phyloP scores from a whole-genome alignment of 2,888 invertebrate genomes.

The Periphyllus acericola region DNA sequence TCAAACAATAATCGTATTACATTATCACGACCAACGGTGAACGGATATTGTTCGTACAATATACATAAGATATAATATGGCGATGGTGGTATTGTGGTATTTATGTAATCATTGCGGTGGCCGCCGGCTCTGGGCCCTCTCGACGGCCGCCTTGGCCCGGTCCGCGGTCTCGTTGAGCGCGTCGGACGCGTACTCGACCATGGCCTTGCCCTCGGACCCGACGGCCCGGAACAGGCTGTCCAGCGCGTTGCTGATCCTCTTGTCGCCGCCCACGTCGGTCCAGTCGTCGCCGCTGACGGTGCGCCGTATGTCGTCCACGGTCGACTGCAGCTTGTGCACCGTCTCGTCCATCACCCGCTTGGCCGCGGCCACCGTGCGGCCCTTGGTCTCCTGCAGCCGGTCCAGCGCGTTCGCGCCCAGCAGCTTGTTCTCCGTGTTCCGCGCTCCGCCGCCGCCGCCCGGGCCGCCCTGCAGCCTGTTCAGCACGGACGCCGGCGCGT shows the following conservation, averaged over 20 bases:
- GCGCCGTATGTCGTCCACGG: constrained; percentile 12
- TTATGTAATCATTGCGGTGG: neutral
- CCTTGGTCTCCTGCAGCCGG: constrained; percentile 38
- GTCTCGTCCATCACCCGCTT: constrained; percentile 46
- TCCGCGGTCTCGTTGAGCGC: constrained; percentile 54
- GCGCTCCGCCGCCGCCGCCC: neutral
- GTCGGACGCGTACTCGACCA: constrained; percentile 45
- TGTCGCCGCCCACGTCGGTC: constrained; percentile 36
- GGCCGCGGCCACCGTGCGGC: constrained; percentile 39
- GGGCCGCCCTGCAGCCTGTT: neutral
- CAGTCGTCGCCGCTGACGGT: constrained; percentile 20
- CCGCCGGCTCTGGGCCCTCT: neutral
- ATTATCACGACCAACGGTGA: no score
- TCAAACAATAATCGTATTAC: no score
- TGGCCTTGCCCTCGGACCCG: constrained; percentile 40
- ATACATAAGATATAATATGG: no score
- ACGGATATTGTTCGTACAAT: neutral
- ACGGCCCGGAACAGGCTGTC: constrained; percentile 41
- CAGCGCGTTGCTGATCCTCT: constrained; percentile 24
- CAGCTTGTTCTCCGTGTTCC: neutral
- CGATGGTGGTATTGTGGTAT: no score
- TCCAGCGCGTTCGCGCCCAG: neutral
- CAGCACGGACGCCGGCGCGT: neutral
- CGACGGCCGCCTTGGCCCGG: constrained; percentile 54
- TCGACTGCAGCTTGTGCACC: constrained; percentile 31